Evolutionary conservation across 2,888 invertebrate genomes (phyloP).

Genomic region (Stegophylla sp.): DNA sequence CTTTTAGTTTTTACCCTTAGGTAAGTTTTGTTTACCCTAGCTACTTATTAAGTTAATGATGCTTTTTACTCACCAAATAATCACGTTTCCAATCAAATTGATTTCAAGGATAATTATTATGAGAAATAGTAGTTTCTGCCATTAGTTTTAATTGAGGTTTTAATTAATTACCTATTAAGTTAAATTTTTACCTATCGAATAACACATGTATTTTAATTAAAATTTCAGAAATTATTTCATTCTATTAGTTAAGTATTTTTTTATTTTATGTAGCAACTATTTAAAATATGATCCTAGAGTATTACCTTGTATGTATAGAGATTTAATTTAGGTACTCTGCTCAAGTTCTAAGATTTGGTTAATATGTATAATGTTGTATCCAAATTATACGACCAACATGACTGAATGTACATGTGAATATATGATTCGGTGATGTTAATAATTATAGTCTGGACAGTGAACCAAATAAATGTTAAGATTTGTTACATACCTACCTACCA

Average conservation of each 20-base stretch:
- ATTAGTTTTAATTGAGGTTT: conserved; percentile 2
- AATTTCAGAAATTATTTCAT: conserved; percentile 1
- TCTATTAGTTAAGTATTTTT: conserved; percentile 9
- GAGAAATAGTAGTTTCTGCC: neutral
- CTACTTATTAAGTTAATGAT: too few species aligned
- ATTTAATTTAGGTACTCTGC: neutral
- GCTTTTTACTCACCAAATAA: neutral
- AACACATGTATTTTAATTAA: conserved; percentile 6
- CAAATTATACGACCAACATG: too few species aligned
- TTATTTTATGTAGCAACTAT: neutral
- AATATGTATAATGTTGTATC: neutral
- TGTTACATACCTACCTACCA: too few species aligned
- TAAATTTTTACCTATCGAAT: too few species aligned
- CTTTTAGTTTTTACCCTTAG: too few species aligned
- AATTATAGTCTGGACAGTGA: too few species aligned
- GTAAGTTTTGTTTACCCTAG: too few species aligned
- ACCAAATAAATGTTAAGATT: too few species aligned
- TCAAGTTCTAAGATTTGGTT: neutral
- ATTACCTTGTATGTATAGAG: neutral
- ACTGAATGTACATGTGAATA: too few species aligned
- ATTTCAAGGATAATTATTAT: neutral
- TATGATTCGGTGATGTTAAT: too few species aligned
- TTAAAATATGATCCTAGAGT: neutral
- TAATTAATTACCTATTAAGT: too few species aligned
- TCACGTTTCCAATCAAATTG: conserved; percentile 8